These are phyloP conservation scores for Dasyprocta punctata DNA, from an alignment of 2,113 vertebrate species.

Conservation along the genomic window DNA sequence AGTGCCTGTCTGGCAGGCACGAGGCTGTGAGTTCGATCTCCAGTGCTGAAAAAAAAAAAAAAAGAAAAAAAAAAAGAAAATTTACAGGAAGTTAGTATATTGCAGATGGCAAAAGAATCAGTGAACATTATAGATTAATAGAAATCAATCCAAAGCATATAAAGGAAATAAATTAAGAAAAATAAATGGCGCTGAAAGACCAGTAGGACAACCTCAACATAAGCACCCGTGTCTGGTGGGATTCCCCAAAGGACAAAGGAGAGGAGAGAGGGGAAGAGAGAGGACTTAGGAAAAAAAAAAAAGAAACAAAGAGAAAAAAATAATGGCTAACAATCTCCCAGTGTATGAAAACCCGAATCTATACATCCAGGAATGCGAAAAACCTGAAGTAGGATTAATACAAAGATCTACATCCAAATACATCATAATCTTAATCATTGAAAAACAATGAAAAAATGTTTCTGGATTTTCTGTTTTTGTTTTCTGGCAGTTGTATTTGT, in stretches of 20 bases:
- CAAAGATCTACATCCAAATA: neutral
- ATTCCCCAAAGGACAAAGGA: neutral
- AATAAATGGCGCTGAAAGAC: neutral
- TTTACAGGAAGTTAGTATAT: neutral
- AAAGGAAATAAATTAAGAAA: neutral
- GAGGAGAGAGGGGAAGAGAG: neutral
- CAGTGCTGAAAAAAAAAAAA: too few relatives aligned
- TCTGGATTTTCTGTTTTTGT: neutral
- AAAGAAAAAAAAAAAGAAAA: too few relatives aligned
- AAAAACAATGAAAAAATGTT: neutral
- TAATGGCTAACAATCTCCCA: neutral
- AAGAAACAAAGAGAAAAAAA: too few relatives aligned
- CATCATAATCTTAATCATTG: neutral
- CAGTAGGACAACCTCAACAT: neutral
- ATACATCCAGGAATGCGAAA: neutral
- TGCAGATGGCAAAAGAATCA: neutral
- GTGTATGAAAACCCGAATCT: neutral
- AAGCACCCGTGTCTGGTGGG: neutral
- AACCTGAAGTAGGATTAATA: neutral
- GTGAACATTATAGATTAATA: neutral
- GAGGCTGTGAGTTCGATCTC: too few relatives aligned
- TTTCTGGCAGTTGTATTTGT: neutral
- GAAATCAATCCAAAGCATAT: neutral
- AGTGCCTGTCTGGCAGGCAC: too few relatives aligned
- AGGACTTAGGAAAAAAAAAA: neutral